These are phyloP conservation scores for Gallinago media DNA, from an alignment of 2,113 vertebrate genomes.

Conservation along the genomic window DNA sequence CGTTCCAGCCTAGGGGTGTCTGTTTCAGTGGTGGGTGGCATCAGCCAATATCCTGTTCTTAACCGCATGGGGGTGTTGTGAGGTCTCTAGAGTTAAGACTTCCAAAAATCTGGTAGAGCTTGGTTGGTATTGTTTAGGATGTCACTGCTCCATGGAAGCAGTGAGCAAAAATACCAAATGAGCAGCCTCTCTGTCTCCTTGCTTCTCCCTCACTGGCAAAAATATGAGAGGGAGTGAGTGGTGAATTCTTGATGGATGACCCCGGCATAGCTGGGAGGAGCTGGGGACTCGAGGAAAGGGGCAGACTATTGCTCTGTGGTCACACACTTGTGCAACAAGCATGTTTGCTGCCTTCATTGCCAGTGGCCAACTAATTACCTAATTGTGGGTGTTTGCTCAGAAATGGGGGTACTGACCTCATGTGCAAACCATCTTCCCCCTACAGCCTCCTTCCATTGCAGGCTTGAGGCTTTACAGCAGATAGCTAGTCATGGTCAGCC, in stretches of 20 bases:
- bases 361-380: neutral
- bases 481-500: too few relatives aligned
- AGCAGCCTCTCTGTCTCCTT: neutral
- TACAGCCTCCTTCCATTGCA: too few relatives aligned
- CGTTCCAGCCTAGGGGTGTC: constrained; percentile 40
- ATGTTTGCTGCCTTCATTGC: neutral
- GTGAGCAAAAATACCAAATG: neutral
- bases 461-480: too few relatives aligned
- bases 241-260: neutral
- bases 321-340: neutral
- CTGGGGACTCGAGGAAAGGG: neutral
- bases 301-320: neutral
- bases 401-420: neutral
- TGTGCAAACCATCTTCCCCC: neutral
- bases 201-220: neutral
- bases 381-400: neutral
- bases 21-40: constrained; percentile 67
- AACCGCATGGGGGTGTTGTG: neutral
- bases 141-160: neutral
- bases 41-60: constrained; percentile 37
- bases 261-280: neutral
- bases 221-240: neutral
- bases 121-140: neutral
- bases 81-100: constrained; percentile 9
- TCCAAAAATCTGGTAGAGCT: neutral